Base-by-base conservation (phyloP, 2,888 invertebrate genomes). In the Caenorhabditis sp. region DNA sequence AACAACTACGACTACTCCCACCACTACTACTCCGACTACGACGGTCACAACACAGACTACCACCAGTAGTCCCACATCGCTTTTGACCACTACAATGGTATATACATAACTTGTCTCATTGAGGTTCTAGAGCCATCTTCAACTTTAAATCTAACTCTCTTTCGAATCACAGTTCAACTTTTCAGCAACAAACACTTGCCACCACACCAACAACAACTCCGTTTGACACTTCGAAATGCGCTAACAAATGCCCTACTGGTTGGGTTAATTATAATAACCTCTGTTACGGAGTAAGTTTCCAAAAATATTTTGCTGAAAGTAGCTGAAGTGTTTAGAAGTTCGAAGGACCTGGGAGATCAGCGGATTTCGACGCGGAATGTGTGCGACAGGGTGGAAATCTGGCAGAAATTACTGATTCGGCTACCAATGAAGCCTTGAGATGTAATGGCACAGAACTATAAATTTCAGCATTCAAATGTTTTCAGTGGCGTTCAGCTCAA, bases 241-340 rank as follows among this genome's bases (percentile, higher is more conserved):
- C 47, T 3, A 14, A 14, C 12, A 38, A 10, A 12, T 79, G 79
- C 19, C 56, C 63, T 7, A 47, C 44, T 10, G n/a, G 26, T 24
- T 79, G 79, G 79, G 72, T 64, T 24, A 47, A 16, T 8, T 79
- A 64, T 12, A 66, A 58, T 3, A 26, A 19, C 31, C 0, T 54
- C 1, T 79, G 79, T 19, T 79, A 72, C 31, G 72, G 28, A 19
- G 79, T 72, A 28, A n/a, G 59, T 31, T n/a, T n/a, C n/a, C n/a
- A n/a, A n/a, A n/a, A n/a, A n/a, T n/a, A 26, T 12, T 12, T 58
- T 2, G 2, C 6, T 7, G 6, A 16, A 58, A 16, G n/a, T 3
- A 58, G 14, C 6, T n/a, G n/a, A 54, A 7, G 0, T 10, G 61
- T 77, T 24, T 56, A 79, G 79, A 70, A 70, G 44, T 2, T 79